Evolutionary conservation across 2,888 invertebrate species (phyloP), one percentile per base, ranked within the genome.

Genomic region (Drosophila macrothrix): DNA sequence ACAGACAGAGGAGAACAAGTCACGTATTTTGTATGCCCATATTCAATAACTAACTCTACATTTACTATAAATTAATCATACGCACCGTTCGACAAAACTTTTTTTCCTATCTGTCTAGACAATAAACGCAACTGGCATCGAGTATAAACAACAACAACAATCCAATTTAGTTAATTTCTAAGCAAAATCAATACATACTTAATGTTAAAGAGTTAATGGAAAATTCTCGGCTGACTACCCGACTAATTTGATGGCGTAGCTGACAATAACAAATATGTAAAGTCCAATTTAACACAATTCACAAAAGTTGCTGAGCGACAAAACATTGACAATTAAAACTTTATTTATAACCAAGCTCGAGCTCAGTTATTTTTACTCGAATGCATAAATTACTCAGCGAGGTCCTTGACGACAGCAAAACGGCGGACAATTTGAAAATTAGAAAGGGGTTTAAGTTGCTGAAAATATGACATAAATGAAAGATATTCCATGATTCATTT

Each of bases 251-350:
- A 43, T 4, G n/a, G n/a, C 7, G 7, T 9, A 10, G 10, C 6
- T 5, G 14, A 37, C 28, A 52, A 52, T 61, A 29, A 16, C 46
- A 25, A 46, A 46, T 41, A n/a, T 41, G n/a, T n/a, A 49, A 46
- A n/a, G 29, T 28, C 4, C 14, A 7, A 37, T 14, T 14, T 9
- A n/a, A 22, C n/a, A n/a, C 28, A 37, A n/a, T 31, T 43, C 33
- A 68, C 50, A 46, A 59, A 43, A 29, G 25, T 22, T 41, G 9
- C 49, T 67, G 39, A 28, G 56, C 14, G 62, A 56, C 37, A 59
- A 55, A 37, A 39, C 54, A 67, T 60, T 52, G 61, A 72, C 71
- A 86, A 84, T 86, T 89, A 79, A 75, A 84, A 89, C 73, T 79
- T 84, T 72, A 72, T 75, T 81, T 81, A 81, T 69, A 59, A 43